A percentile compares a stretch with the other conserved stretches of the same genome.
These are phyloP conservation scores for Cataglyphis rosenhaueri DNA, from an alignment of 2,888 invertebrate genomes.

Conservation along the genomic window DNA sequence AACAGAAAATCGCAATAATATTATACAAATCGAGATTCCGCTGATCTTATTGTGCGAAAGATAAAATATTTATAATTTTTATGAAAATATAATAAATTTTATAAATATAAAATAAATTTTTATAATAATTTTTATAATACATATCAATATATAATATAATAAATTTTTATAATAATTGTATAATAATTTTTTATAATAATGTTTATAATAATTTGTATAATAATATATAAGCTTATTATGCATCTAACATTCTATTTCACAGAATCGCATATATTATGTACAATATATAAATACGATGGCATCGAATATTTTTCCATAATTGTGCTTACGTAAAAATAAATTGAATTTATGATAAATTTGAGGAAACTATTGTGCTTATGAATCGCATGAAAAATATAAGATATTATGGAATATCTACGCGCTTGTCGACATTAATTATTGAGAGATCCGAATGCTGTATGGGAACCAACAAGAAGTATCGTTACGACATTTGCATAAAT, in stretches of 20 bases:
- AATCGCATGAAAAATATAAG: not conserved
- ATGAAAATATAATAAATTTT: too few relatives aligned
- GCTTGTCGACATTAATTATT: slow-evolving; percentile 39
- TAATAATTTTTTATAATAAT: too few relatives aligned
- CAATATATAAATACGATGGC: not conserved
- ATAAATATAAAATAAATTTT: too few relatives aligned
- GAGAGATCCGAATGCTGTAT: slow-evolving; percentile 29
- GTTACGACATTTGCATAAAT: slow-evolving; percentile 40
- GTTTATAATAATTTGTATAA: too few relatives aligned
- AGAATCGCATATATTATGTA: not conserved
- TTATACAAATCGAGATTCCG: not conserved
- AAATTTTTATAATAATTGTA: too few relatives aligned
- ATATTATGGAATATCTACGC: not conserved
- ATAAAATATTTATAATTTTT: slow-evolving; percentile 17
- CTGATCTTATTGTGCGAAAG: not conserved
- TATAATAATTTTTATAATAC: too few relatives aligned
- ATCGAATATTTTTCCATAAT: not conserved
- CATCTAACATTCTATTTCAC: not conserved
- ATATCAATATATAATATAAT: too few relatives aligned
- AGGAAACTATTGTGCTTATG: not conserved
- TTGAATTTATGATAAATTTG: not conserved
- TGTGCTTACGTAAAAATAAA: not conserved
- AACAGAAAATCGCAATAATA: slow-evolving; percentile 5
- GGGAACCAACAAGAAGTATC: slow-evolving; percentile 25
- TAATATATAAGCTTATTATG: not conserved